A percentile compares a stretch with the other conserved stretches of the same genome.
phyloP scores from a whole-genome alignment of 2,113 vertebrate genomes.

The Phycodurus eques region DNA sequence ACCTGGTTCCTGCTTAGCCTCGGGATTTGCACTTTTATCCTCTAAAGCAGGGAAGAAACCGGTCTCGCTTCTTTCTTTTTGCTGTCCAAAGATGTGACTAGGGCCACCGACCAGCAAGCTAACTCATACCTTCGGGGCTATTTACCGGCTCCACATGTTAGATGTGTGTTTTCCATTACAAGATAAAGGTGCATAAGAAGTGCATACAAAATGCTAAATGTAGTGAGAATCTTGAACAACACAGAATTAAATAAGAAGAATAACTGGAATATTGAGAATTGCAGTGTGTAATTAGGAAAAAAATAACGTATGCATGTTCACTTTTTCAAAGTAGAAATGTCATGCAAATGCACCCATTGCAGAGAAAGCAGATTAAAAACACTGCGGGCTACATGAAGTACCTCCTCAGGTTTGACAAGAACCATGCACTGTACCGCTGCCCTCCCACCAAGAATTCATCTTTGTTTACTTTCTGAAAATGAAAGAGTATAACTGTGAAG shows the following conservation, averaged over 20 bases:
- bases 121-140: conserved; percentile 8
- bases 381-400: not conserved
- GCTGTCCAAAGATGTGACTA: conserved; percentile 10
- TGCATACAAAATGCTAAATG: not conserved
- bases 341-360: not conserved
- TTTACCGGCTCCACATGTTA: conserved; percentile 46
- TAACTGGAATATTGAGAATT: not conserved
- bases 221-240: not conserved
- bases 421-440: not conserved
- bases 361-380: not conserved
- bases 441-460: not conserved
- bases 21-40: conserved; percentile 16
- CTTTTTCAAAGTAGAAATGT: not conserved
- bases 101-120: not conserved
- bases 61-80: conserved; percentile 30
- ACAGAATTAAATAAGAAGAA: not conserved
- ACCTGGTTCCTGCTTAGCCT: not conserved
- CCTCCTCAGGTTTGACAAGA: not conserved
- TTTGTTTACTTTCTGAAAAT: not conserved
- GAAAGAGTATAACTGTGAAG: not conserved
- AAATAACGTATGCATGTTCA: not conserved
- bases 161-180: conserved; percentile 8
- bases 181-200: not conserved
- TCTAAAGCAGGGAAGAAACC: conserved; percentile 23
- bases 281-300: no score